Conservation (phyloP, 35 echinoderm and acorn worm genomes). For the Hemicentrotus pulcherrimus region DNA sequence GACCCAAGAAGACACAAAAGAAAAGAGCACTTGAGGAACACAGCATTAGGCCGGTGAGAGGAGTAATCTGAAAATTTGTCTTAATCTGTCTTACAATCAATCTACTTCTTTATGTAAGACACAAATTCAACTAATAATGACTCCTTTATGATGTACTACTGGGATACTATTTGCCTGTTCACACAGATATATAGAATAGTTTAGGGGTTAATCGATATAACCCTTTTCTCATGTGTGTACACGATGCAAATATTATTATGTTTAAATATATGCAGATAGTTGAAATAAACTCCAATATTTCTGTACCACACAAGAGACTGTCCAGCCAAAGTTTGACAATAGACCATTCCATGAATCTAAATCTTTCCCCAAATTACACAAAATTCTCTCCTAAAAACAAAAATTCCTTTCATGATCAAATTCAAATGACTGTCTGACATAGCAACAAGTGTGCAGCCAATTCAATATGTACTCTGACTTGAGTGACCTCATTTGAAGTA, state of each 20-base stretch:
- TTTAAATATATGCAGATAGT: too few relatives aligned
- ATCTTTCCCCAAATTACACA: not conserved
- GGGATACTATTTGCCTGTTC: not conserved
- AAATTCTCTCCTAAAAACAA: too few relatives aligned
- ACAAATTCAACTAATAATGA: not conserved
- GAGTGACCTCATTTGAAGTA: not conserved
- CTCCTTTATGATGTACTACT: too few relatives aligned
- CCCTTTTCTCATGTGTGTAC: too few relatives aligned
- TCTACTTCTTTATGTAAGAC: not conserved
- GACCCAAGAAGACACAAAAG: not conserved
- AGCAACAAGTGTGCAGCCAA: not conserved
- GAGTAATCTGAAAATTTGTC: conserved; percentile 13
- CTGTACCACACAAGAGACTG: not conserved
- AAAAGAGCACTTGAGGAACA: not conserved
- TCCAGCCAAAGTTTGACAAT: not conserved
- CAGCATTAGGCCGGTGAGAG: not conserved
- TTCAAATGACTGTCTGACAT: not conserved
- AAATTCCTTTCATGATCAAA: not conserved
- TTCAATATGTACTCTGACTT: not conserved
- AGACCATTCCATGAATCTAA: not conserved
- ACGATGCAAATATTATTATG: too few relatives aligned
- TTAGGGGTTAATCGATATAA: not conserved
- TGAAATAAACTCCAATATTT: not conserved
- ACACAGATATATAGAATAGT: not conserved
- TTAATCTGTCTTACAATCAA: not conserved